Evolutionary conservation across 2,888 invertebrate species (phyloP).

Genomic region (Tenthredo distinguenda): DNA sequence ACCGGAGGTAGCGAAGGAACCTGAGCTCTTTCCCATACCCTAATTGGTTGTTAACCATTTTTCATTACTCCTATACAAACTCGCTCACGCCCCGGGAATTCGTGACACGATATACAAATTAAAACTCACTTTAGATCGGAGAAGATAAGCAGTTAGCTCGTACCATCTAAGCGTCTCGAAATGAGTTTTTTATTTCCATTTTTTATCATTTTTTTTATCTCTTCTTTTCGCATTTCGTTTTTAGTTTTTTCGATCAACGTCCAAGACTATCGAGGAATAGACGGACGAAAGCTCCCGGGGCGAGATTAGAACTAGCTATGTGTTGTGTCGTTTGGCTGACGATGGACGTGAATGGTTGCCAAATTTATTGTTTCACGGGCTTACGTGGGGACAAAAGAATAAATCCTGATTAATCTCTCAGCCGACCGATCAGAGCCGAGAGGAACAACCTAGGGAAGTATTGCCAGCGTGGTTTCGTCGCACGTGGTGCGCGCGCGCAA

Average conservation of each 20-base stretch:
- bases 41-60: constrained; percentile 34
- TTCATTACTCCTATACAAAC: background rate
- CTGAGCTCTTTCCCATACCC: background rate
- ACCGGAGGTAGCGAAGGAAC: background rate
- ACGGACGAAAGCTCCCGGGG: background rate
- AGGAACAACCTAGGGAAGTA: constrained; percentile 10
- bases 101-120: constrained; percentile 15
- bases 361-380: constrained; percentile 76
- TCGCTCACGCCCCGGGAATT: background rate
- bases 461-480: constrained; percentile 29
- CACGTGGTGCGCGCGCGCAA: constrained; percentile 50
- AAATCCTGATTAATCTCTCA: constrained; percentile 76
- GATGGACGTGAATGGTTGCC: constrained; percentile 73
- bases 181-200: background rate
- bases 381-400: constrained; percentile 74
- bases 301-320: constrained; percentile 34
- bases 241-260: background rate
- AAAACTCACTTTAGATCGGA: constrained; percentile 4
- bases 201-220: background rate
- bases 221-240: background rate
- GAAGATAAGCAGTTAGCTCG: background rate
- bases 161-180: background rate
- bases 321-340: constrained; percentile 53
- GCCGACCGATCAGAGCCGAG: constrained; percentile 62
- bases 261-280: background rate